Conservation (phyloP, 2,113 vertebrate species). For the Porphyrio hochstetteri region DNA sequence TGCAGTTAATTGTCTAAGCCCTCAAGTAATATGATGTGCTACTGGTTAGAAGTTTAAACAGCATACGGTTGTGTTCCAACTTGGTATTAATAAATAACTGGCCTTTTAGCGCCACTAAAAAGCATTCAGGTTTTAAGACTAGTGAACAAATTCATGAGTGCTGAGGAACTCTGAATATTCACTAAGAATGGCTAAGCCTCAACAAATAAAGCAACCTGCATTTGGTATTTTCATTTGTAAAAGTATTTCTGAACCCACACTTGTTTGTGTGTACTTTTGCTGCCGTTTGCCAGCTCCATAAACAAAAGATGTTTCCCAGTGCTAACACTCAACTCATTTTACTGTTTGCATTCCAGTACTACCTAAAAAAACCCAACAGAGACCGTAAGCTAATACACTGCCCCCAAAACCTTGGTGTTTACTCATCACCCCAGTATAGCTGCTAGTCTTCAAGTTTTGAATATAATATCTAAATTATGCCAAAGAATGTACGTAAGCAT, state of each 20-base stretch:
- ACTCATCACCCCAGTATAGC: not conserved
- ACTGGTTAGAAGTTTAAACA: not conserved
- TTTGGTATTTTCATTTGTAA: not conserved
- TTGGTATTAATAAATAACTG: not conserved
- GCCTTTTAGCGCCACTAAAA: not conserved
- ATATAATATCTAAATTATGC: not conserved
- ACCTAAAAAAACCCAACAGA: not conserved
- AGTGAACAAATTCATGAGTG: not conserved
- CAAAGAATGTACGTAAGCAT: not conserved
- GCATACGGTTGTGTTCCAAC: not conserved
- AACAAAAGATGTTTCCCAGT: conserved; percentile 46
- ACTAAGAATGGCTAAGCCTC: not conserved
- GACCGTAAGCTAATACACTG: not conserved
- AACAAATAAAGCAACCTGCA: not conserved
- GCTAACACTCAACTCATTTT: not conserved
- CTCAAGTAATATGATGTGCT: not conserved
- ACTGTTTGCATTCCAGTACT: conserved; percentile 4
- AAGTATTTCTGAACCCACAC: conserved; percentile 17
- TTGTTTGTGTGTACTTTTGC: conserved; percentile 50
- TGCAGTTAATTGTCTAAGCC: not conserved
- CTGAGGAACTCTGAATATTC: not conserved
- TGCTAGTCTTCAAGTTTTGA: not conserved
- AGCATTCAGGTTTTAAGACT: not conserved
- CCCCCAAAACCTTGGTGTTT: not conserved
- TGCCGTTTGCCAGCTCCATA: conserved; percentile 41